Percentiles rank a stretch among this genome's conserved stretches.
Evolutionary conservation across 37 sponge, comb jelly and placozoan species (phyloP).

Genomic region (Halichondria panicea): DNA sequence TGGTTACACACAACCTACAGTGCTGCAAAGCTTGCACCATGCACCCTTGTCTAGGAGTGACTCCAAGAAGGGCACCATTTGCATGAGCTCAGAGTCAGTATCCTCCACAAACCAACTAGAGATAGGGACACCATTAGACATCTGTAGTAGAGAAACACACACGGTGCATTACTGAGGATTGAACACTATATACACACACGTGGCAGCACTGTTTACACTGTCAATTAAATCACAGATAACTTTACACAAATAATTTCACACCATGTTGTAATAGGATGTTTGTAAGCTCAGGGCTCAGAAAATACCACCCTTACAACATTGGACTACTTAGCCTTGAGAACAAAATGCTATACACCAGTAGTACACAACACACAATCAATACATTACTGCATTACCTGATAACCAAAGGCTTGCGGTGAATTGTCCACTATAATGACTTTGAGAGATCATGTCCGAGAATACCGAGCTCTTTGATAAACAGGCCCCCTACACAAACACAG

Average conservation of each 20-base stretch:
- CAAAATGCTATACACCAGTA: no score
- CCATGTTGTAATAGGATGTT: no score
- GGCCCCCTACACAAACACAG: slow-evolving; percentile 87
- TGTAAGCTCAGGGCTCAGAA: no score
- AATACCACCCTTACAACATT: no score
- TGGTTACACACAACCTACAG: not conserved
- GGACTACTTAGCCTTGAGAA: no score
- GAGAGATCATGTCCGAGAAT: slow-evolving; percentile 91
- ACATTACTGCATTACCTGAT: slow-evolving; percentile 70
- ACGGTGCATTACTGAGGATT: not conserved
- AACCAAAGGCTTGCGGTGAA: slow-evolving; percentile 96
- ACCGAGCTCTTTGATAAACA: slow-evolving; percentile 92
- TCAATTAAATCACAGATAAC: not conserved
- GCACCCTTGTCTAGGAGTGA: slow-evolving; percentile 71
- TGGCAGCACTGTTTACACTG: no score
- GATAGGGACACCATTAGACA: slow-evolving; percentile 97
- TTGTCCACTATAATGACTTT: slow-evolving; percentile 97
- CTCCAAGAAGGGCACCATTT: slow-evolving; percentile 88
- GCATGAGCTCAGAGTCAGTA: slow-evolving; percentile 78
- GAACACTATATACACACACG: not conserved
- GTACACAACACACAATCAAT: no score
- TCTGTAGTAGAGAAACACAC: slow-evolving; percentile 49
- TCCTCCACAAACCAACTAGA: slow-evolving; percentile 93
- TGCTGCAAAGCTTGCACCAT: no score
- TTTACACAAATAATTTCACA: not conserved